A percentile compares a stretch with the other conserved stretches of the same genome.
phyloP scores from a whole-genome alignment of 2,888 invertebrate species.

The Agrotis ipsilon region DNA sequence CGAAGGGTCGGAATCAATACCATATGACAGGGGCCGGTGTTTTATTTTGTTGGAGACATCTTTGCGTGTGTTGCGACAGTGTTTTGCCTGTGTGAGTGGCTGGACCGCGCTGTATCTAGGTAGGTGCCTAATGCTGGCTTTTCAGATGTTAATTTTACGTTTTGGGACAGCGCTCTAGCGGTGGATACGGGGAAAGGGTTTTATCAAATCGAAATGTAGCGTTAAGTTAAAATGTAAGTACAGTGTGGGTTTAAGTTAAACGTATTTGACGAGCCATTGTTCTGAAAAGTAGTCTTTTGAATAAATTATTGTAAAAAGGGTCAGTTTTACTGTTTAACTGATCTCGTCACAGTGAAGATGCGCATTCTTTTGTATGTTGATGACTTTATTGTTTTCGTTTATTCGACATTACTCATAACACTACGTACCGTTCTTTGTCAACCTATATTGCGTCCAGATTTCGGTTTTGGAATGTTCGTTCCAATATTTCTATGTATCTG shows the following conservation, averaged over 20 bases:
- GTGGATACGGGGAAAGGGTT: slow-evolving; percentile 29
- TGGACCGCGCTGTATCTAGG: slow-evolving; percentile 53
- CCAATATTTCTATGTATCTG: neutral
- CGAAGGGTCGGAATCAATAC: slow-evolving; percentile 87
- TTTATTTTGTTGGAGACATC: slow-evolving; percentile 88
- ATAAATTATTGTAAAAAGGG: slow-evolving; percentile 16
- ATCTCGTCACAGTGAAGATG: slow-evolving; percentile 18
- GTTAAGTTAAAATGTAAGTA: slow-evolving; percentile 30
- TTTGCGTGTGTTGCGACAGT: slow-evolving; percentile 68
- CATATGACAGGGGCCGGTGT: slow-evolving; percentile 84
- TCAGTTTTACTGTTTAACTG: slow-evolving; percentile 7
- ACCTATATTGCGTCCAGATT: neutral
- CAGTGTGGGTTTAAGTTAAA: slow-evolving; percentile 25
- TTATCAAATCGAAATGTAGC: slow-evolving; percentile 18
- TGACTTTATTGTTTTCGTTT: slow-evolving; percentile 44
- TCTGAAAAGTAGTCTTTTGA: slow-evolving; percentile 4
- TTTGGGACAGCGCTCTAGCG: slow-evolving; percentile 42
- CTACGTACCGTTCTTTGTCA: slow-evolving; percentile 14
- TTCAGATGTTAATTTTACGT: slow-evolving; percentile 63
- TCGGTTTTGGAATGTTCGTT: slow-evolving; percentile 5
- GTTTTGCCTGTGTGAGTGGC: slow-evolving; percentile 64
- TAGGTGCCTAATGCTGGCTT: slow-evolving; percentile 57
- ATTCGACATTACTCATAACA: slow-evolving; percentile 39
- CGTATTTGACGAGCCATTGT: slow-evolving; percentile 16
- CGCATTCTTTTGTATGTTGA: slow-evolving; percentile 40